Base-by-base conservation (phyloP, 2,888 invertebrate genomes). In the Andrena chrysosceles region DNA sequence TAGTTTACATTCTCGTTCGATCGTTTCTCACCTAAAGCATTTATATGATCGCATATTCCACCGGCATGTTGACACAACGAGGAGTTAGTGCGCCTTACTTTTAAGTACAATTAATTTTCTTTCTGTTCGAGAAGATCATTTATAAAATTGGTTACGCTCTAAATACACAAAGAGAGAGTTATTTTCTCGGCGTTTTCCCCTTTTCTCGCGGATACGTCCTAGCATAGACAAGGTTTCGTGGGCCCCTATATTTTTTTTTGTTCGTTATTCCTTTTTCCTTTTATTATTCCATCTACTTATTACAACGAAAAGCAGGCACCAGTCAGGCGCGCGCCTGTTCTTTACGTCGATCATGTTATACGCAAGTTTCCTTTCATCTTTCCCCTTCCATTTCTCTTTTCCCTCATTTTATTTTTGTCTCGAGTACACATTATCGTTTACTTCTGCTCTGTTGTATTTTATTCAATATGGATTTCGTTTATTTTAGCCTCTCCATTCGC, bases 271-370 rank as follows among this genome's bases (percentile, higher is more conserved):
- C 66, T 49, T 60, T 42, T 23, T 66, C 33, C n/a, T 26, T 71
- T 67, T 23, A 23, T 64, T 26, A n/a, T 63, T 56, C 86, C 86
- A 23, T 84, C 88, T 91, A 90, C 87, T 89, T 87, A 54, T 87
- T 90, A 85, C 86, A 92, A 91, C 90, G 88, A 89, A 91, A 92
- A 90, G 80, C 64, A 91, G 86, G 85, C 82, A 85, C 88, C 85
- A 73, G 74, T 80, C 77, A 35, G 64, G 26, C 56, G 68, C 71
- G 67, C 60, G 42, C 85, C 85, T 72, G 77, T 75, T 73, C 73
- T 84, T 87, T 70, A 79, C 82, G 87, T 89, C 82, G 74, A 80
- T 83, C 68, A 75, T 85, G 67, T 83, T 81, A 85, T 74, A 74
- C 75, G 68, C 74, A 76, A 84, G 75, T 85, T 89, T 81, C 54